A percentile compares a stretch with the other conserved stretches of the same genome.
These are phyloP conservation scores for Gulo gulo DNA, from an alignment of 2,113 vertebrate genomes.

Conservation along the genomic window DNA sequence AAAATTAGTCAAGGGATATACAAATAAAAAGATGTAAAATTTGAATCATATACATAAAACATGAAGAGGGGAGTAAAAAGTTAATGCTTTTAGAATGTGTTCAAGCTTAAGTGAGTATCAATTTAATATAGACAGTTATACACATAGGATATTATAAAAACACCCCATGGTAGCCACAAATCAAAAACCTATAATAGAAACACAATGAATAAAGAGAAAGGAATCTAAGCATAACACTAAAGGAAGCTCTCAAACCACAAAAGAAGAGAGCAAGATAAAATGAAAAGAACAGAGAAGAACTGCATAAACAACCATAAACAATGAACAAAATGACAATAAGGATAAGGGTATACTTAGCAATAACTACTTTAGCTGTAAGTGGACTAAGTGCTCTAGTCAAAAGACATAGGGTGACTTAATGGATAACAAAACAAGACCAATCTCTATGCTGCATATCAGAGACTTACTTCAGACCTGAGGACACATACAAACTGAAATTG, in stretches of 20 bases:
- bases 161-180: background rate
- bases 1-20: background rate
- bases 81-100: background rate
- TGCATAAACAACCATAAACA: background rate
- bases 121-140: background rate
- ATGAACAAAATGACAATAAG: background rate
- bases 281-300: background rate
- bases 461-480: background rate
- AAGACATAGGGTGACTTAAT: background rate
- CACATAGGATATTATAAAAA: background rate
- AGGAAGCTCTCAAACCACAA: no score
- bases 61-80: background rate
- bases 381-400: background rate
- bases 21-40: background rate
- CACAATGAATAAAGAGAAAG: background rate
- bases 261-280: background rate
- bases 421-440: background rate
- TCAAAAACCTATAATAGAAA: background rate
- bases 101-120: background rate
- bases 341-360: background rate
- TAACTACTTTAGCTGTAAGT: background rate
- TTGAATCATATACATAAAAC: background rate
- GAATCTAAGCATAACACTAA: background rate
- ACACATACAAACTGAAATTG: background rate
- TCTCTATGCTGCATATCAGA: background rate